Evolutionary conservation across 1,140 invertebrate genomes (phyloP).

Genomic region (honey bee (Apis mellifera)): Amel_HAv3.1 CM009940.2:7120501-7121000

Average conservation of each 20-base stretch:
- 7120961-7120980: conserved; percentile 62
- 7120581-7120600: not conserved
- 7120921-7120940: not conserved
- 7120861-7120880: conserved; percentile 66
- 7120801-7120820: conserved; percentile 28
- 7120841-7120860: not conserved
- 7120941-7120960: conserved; percentile 7
- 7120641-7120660: no score
- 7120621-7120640: not conserved
- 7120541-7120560: not conserved
- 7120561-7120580: not conserved
- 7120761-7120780: conserved; percentile 52
- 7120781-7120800: not conserved
- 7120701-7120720: not conserved
- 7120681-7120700: not conserved
- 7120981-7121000: conserved; percentile 38
- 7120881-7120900: conserved; percentile 58
- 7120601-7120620: not conserved
- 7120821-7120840: conserved; percentile 59
- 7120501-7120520: not conserved
- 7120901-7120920: conserved; percentile 11
- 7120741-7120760: not conserved
- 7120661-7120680: no score
- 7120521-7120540: not conserved
- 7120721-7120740: conserved; percentile 38